Base-by-base conservation (phyloP, 2,113 vertebrate species). In the Meriones unguiculatus region DNA sequence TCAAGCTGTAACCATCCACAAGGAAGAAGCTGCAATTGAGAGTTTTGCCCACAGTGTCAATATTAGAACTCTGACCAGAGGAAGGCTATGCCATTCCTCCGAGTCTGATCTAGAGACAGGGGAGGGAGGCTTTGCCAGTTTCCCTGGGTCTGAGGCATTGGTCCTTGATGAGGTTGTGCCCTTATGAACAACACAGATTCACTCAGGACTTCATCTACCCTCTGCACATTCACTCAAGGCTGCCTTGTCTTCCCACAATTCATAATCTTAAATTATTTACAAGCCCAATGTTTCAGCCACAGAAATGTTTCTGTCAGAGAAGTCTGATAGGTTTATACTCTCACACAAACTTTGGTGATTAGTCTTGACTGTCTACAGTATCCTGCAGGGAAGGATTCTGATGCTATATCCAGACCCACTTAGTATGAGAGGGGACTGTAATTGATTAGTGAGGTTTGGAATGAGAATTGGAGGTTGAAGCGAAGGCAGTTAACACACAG, bases 401-500 rank as follows among this genome's bases (percentile, higher is more conserved):
- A 32, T 59, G 32, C 80, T 59, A 28, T 75, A 72, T 87, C 62
- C 13, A 72, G 90, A 87, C 73, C 75, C 75, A 90, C 75, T 52
- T 65, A 78, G 89, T 32, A 52, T 8, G 41, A 69, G 28, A 87
- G 18, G 69, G 13, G 52, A 76, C 35, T 57, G 12, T 80, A 67
- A 70, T 70, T 76, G 90, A 86, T 77, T 87, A 87, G 8, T 90
- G n/a, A 84, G 80, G 41, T 84, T 76, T 77, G 22, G 73, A 87
- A 87, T n/a, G 30, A 90, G 80, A 90, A 67, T 25, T 90, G 18
- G 89, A 90, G 59, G 62, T 82, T 52, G 81, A 87, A 93, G 46
- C 32, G 76, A 65, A 78, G 64, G 81, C 24, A 91, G 18, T 32
- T 50, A 89, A 81, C 25, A 17, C 35, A 46, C 38, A 24, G 5